These are phyloP conservation scores for Engraulis encrasicolus DNA, from an alignment of 2,113 vertebrate species.

Conservation along the genomic window DNA sequence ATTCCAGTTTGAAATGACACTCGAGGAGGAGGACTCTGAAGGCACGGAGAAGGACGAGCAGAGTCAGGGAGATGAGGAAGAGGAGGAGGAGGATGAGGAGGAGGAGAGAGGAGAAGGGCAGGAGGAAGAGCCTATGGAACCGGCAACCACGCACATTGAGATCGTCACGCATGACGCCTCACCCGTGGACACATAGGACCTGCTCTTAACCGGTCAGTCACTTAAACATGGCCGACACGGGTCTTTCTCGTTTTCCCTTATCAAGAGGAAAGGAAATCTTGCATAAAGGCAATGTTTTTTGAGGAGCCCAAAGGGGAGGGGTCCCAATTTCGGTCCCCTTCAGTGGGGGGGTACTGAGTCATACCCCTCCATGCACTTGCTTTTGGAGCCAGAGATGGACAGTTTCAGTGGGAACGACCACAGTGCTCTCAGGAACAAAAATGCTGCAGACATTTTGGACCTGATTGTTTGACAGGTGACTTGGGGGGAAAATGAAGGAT, in stretches of 20 bases:
- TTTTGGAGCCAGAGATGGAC: slow-evolving; percentile 83
- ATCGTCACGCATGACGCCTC: slow-evolving; percentile 88
- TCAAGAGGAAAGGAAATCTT: slow-evolving; percentile 69
- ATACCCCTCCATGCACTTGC: slow-evolving; percentile 80
- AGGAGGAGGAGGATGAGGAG: slow-evolving; percentile 80
- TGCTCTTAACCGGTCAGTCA: slow-evolving; percentile 1
- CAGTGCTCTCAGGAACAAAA: slow-evolving; percentile 91
- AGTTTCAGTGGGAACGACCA: slow-evolving; percentile 67
- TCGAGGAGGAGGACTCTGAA: slow-evolving; percentile 94
- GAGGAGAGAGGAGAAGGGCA: slow-evolving; percentile 73
- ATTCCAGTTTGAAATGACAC: slow-evolving; percentile 96
- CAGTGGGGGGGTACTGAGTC: slow-evolving; percentile 69
- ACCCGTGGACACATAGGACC: slow-evolving; percentile 89
- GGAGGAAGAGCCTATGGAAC: slow-evolving; percentile 72
- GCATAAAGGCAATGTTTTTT: slow-evolving; percentile 71
- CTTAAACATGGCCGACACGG: slow-evolving; percentile 23
- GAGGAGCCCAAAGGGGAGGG: slow-evolving; percentile 72
- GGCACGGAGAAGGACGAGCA: slow-evolving; percentile 85
- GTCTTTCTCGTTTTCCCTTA: slow-evolving; percentile 60
- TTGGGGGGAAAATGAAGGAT: slow-evolving; percentile 68
- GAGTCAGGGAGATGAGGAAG: slow-evolving; percentile 83
- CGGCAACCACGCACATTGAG: slow-evolving; percentile 76
- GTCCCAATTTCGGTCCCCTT: slow-evolving; percentile 67
- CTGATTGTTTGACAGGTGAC: slow-evolving; percentile 63
- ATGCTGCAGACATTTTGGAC: slow-evolving; percentile 78